These are phyloP conservation scores for Macrophya alboannulata DNA, from an alignment of 2,888 invertebrate species.

Conservation along the genomic window DNA sequence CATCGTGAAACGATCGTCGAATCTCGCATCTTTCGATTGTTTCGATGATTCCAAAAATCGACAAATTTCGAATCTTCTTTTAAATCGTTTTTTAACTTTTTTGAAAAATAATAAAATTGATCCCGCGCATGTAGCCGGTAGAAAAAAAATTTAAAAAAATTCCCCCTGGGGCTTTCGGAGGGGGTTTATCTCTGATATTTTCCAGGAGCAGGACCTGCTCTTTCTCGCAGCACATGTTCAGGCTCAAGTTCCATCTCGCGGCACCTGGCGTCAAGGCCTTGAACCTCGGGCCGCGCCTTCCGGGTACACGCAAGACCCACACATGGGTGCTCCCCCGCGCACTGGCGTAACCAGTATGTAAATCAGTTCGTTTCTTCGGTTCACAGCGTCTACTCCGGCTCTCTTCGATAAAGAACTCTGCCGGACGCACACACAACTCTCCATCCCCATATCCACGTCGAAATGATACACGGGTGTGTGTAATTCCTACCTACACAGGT, in stretches of 20 bases:
- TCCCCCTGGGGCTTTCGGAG: not conserved
- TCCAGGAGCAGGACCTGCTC: constrained; percentile 66
- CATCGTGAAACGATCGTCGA: not conserved
- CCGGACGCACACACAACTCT: not conserved
- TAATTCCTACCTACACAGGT: not conserved
- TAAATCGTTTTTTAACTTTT: no score
- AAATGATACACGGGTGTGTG: not conserved
- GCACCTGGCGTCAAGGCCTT: constrained; percentile 77
- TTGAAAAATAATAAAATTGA: not conserved
- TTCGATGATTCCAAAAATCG: not conserved
- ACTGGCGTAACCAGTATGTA: constrained; percentile 77
- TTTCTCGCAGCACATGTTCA: constrained; percentile 69
- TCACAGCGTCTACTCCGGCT: constrained; percentile 43
- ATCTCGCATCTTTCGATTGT: not conserved
- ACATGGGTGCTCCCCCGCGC: constrained; percentile 66
- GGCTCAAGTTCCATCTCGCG: constrained; percentile 73
- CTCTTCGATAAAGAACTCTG: constrained; percentile 53
- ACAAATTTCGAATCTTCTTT: no score
- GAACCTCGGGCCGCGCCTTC: constrained; percentile 68
- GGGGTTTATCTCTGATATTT: constrained; percentile 49
- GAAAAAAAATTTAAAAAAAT: not conserved
- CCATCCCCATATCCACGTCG: not conserved
- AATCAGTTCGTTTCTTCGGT: constrained; percentile 67
- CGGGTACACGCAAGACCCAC: constrained; percentile 63
- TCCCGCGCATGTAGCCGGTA: not conserved